A percentile compares a stretch with the other conserved stretches of the same genome.
phyloP scores from a whole-genome alignment of 2,888 invertebrate genomes.

The Diaphora mendica region DNA sequence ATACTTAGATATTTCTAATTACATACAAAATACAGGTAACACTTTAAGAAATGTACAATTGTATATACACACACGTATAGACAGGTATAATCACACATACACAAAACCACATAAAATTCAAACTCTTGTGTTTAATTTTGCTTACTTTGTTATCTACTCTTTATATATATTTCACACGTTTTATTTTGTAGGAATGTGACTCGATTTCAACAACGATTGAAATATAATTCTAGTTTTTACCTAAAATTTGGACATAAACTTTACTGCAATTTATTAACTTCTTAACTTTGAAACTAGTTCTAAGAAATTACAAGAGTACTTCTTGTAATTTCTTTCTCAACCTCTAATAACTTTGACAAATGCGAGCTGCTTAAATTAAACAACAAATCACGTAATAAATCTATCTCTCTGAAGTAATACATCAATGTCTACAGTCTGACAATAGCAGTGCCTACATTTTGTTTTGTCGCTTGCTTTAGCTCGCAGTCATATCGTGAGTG shows the following conservation, averaged over 20 bases:
- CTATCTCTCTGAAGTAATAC: slow-evolving; percentile 22
- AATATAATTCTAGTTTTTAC: too few species aligned
- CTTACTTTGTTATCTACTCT: too few species aligned
- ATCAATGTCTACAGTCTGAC: slow-evolving; percentile 43
- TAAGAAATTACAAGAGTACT: neutral
- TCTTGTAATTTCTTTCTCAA: neutral
- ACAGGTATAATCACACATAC: too few species aligned
- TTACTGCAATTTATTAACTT: neutral
- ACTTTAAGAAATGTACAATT: too few species aligned
- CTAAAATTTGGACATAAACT: neutral
- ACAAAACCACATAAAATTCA: too few species aligned
- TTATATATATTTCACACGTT: too few species aligned
- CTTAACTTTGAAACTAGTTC: neutral
- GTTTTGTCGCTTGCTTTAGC: slow-evolving; percentile 57
- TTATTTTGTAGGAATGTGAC: too few species aligned
- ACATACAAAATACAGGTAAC: too few species aligned
- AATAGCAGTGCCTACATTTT: slow-evolving; percentile 56
- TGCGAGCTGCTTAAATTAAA: neutral
- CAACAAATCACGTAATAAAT: slow-evolving; percentile 14
- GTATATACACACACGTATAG: too few species aligned
- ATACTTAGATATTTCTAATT: too few species aligned
- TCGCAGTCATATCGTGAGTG: slow-evolving; percentile 73
- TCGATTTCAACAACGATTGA: too few species aligned
- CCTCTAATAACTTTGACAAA: neutral
- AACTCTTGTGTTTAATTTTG: too few species aligned